Evolutionary conservation across 2,797 vertebrate genomes (phyloP).

Genomic region (Acipenser ruthenus): DNA sequence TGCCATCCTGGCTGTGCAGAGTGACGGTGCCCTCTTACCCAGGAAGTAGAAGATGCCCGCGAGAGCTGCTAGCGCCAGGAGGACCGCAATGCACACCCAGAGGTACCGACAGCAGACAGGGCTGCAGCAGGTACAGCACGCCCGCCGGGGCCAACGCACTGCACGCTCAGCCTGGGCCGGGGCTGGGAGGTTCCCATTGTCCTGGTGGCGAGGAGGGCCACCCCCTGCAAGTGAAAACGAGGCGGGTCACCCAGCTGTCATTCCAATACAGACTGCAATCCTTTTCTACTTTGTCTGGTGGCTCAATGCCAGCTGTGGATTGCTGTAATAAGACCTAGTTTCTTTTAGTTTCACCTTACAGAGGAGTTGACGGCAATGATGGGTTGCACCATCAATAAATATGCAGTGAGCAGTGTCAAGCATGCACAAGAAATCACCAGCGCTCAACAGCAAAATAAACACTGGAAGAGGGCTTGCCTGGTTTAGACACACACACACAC

Average conservation of each 20-base stretch:
- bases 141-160: slow-evolving; percentile 31
- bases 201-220: slow-evolving; percentile 46
- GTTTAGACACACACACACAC: slow-evolving; percentile 27
- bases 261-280: background rate
- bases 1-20: fast-evolving
- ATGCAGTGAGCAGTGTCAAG: slow-evolving; percentile 11
- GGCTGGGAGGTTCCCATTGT: slow-evolving; percentile 48
- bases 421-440: background rate
- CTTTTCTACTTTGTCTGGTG: background rate
- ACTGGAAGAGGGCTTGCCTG: too few species aligned
- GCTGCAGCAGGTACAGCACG: slow-evolving; percentile 50
- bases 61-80: slow-evolving; percentile 65
- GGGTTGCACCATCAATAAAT: too few species aligned
- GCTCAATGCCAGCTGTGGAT: background rate
- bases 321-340: background rate
- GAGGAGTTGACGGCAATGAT: slow-evolving; percentile 31
- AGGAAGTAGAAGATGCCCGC: slow-evolving; percentile 61
- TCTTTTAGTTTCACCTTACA: background rate
- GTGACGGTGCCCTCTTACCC: slow-evolving; percentile 35
- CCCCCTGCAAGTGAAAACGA: slow-evolving; percentile 32
- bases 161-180: slow-evolving; percentile 30
- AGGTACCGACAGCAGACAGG: slow-evolving; percentile 45
- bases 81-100: slow-evolving; percentile 54
- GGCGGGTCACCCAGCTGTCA: background rate
- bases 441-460: slow-evolving; percentile 4